Conservation (phyloP, 2,888 invertebrate species). For the Sinelater perroti region DNA sequence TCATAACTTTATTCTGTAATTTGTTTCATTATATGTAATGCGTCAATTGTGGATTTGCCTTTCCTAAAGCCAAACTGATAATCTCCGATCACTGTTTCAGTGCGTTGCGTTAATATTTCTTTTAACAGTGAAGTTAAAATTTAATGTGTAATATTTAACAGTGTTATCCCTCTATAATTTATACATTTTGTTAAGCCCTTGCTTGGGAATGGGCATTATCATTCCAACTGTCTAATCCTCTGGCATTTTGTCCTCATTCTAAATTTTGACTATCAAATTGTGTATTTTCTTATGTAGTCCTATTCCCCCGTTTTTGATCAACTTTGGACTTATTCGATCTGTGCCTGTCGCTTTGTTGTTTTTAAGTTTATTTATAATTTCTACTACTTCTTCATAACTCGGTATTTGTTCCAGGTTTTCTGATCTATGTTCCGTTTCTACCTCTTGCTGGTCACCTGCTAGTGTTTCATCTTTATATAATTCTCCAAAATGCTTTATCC, state of each 20-base stretch:
- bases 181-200: too few species aligned
- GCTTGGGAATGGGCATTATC: too few species aligned
- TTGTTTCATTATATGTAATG: slow-evolving; percentile 3
- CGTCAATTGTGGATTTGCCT: neutral
- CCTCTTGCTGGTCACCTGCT: neutral
- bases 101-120: neutral
- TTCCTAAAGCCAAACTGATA: slow-evolving; percentile 1
- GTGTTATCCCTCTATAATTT: too few species aligned
- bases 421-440: neutral
- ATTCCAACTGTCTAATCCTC: neutral
- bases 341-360: slow-evolving; percentile 6
- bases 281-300: neutral
- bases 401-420: neutral
- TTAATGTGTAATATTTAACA: neutral
- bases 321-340: neutral
- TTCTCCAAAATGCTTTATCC: slow-evolving; percentile 9
- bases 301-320: neutral
- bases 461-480: slow-evolving; percentile 12
- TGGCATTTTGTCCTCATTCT: neutral
- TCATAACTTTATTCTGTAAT: too few species aligned
- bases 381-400: slow-evolving; percentile 12
- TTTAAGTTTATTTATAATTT: slow-evolving; percentile 7
- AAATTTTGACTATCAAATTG: neutral
- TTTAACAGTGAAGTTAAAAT: neutral
- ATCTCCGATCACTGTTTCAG: neutral